Evolutionary conservation across 92 coral and sea anemone species (phyloP), one percentile per base, ranked within the genome.

Genomic region (Pocillopora grandis): DNA sequence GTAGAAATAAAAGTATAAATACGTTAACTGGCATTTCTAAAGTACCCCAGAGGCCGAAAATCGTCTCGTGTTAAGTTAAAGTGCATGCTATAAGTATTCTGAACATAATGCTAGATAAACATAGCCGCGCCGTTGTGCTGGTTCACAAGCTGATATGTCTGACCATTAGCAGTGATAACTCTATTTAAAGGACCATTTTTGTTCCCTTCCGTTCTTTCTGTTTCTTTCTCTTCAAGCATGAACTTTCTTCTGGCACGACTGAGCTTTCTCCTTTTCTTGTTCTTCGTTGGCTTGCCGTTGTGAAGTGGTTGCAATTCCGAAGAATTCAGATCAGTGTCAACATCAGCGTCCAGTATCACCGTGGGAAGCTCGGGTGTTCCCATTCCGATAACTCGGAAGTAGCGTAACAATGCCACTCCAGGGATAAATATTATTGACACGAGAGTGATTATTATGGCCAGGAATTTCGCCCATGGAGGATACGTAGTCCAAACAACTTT

Each of bases 391-490:
- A 91, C 87, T 27, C 99, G 90, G 88, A 88, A 94, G 88, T 97
- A 94, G 57, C 95, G 89, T 9, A 94, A 80, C 31, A 97, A 76
- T 1, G 97, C 99, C 27, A 97, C 93, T 33, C 92, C 95, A 9
- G 99, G 99, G 10, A 97, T 97, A 80, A 95, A 97, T 70, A 94
- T 88, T 5, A 97, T 95, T 37, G 99, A 91, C 56, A 89, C 87
- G 55, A 97, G 81, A 33, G 93, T 94, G 20, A 97, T 77, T 66
- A 92, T 89, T 72, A 97, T 92, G 33, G 91, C 99, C 65, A 95
- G 81, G 74, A 94, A 92, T 19, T 92, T 90, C 1, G 91, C 93
- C 99, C 99, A 97, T 9, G 97, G 87, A 2, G 99, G 99, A 55
- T 92, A 90, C 48, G 97, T 97, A 19, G 84, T 80, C 31, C 0